Conservation (phyloP, 2,797 vertebrate species). For the Falco berigora region DNA sequence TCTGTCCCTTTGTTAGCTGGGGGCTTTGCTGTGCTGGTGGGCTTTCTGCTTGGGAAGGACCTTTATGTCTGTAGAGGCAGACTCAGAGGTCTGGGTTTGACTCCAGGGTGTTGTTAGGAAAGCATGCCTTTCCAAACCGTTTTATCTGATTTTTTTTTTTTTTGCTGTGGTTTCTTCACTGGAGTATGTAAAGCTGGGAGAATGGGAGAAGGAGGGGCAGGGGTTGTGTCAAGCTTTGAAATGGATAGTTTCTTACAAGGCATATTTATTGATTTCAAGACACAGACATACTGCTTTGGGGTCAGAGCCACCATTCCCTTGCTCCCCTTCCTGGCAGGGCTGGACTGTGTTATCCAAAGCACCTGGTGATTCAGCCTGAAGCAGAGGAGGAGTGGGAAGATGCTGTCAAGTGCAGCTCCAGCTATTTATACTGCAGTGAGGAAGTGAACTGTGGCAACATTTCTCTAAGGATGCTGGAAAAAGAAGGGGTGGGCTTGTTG, state of each 20-base stretch:
- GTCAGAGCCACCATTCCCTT: neutral
- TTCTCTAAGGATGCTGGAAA: neutral
- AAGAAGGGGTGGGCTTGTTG: neutral
- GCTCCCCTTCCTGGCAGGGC: neutral
- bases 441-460: neutral
- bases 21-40: fast-evolving
- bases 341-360: neutral
- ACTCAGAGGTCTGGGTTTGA: neutral
- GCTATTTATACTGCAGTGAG: neutral
- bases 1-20: neutral
- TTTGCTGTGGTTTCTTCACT: fast-evolving
- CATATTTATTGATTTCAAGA: neutral
- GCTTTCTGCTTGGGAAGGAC: neutral
- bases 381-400: neutral
- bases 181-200: neutral
- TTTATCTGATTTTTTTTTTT: neutral
- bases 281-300: neutral
- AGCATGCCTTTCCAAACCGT: neutral
- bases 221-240: neutral
- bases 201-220: neutral
- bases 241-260: neutral
- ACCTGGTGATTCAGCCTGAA: neutral
- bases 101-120: neutral
- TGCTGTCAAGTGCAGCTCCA: neutral
- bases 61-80: neutral